phyloP scores from a whole-genome alignment of 2,888 invertebrate genomes.

The Drosophila incognita region DNA sequence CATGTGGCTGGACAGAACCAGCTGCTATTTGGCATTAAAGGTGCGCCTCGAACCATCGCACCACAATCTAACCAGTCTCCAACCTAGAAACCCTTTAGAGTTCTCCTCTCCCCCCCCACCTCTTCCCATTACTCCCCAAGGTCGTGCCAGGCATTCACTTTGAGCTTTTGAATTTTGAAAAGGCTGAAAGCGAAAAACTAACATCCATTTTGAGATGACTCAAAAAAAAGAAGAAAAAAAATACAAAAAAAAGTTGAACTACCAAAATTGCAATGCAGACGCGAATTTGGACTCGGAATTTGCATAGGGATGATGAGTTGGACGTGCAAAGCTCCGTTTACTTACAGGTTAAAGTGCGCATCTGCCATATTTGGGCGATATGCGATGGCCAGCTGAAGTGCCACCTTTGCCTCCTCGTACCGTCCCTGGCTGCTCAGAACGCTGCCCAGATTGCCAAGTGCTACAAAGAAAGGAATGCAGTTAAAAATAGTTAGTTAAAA shows the following conservation, averaged over 20 bases:
- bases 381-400: slow-evolving; percentile 94
- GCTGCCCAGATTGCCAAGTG: slow-evolving; percentile 98
- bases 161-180: slow-evolving; percentile 79
- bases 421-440: slow-evolving; percentile 95
- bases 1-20: slow-evolving; percentile 54
- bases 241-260: slow-evolving; percentile 3
- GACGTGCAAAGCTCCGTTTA: slow-evolving; percentile 82
- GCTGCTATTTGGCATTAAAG: slow-evolving; percentile 63
- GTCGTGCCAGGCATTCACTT: slow-evolving; percentile 75
- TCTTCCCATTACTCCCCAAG: slow-evolving; percentile 49
- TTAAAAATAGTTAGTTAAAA: not conserved
- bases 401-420: slow-evolving; percentile 94
- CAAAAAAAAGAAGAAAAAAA: not conserved
- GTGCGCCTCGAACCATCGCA: slow-evolving; percentile 38
- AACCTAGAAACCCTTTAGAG: not conserved
- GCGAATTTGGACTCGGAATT: slow-evolving; percentile 51
- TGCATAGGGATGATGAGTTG: slow-evolving; percentile 48
- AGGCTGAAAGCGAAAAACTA: slow-evolving; percentile 61
- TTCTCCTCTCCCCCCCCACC: not conserved
- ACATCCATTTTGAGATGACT: slow-evolving; percentile 52
- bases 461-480: slow-evolving; percentile 86
- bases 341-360: slow-evolving; percentile 99
- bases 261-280: slow-evolving; percentile 39
- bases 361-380: slow-evolving; percentile 97
- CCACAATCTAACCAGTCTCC: slow-evolving; percentile 5